Evolutionary conservation across 2,888 invertebrate genomes (phyloP).

Genomic region (Noctua comes): DNA sequence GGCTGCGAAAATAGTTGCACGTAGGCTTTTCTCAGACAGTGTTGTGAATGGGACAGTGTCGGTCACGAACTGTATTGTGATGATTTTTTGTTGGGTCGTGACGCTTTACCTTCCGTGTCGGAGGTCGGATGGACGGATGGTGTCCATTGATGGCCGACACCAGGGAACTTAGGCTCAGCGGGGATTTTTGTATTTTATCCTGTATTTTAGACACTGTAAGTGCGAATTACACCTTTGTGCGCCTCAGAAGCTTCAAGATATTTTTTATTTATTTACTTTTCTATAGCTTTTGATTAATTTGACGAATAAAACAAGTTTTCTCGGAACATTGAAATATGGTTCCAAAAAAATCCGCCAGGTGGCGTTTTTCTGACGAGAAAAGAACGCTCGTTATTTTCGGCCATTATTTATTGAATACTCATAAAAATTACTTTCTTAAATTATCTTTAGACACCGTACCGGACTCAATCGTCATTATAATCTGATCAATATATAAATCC

Average conservation of each 20-base stretch:
- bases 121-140: constrained; percentile 77
- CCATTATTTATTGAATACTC: neutral
- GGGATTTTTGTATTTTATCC: neutral
- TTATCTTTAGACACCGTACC: neutral
- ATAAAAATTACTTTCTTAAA: neutral
- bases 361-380: neutral
- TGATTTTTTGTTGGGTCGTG: constrained; percentile 81
- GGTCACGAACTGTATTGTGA: constrained; percentile 84
- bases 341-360: constrained; percentile 31
- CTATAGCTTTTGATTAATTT: neutral
- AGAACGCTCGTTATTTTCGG: neutral
- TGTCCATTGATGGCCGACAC: constrained; percentile 71
- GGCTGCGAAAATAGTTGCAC: constrained; percentile 83
- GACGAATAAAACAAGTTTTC: neutral
- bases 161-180: neutral
- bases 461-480: neutral
- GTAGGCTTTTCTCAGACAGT: constrained; percentile 82
- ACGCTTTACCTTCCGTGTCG: constrained; percentile 84
- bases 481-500: neutral
- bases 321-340: neutral
- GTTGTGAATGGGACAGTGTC: constrained; percentile 79
- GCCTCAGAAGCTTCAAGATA: neutral
- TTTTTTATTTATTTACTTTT: neutral
- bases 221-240: neutral
- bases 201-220: neutral